A percentile compares a stretch with the other conserved stretches of the same genome.
phyloP scores from a whole-genome alignment of 2,113 vertebrate species.

The Corythaixoides concolor region DNA sequence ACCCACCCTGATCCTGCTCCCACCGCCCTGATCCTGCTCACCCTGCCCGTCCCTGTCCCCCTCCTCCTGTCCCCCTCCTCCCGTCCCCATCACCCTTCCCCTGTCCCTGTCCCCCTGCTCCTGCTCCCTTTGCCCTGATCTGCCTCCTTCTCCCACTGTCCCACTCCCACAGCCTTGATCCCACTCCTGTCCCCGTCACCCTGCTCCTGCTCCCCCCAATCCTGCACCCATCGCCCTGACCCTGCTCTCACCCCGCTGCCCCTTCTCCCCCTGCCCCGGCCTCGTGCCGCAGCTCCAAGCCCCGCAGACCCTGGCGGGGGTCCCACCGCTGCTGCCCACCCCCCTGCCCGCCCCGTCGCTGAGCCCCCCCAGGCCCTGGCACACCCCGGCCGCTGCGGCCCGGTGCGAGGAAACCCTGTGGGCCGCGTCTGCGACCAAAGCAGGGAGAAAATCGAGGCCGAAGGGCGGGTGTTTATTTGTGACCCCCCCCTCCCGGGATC shows the following conservation, averaged over 20 bases:
- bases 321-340: background rate
- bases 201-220: too few relatives aligned
- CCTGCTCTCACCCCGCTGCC: background rate
- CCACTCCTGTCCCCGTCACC: background rate
- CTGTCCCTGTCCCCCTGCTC: background rate
- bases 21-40: background rate
- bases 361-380: background rate
- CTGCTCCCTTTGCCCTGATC: background rate
- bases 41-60: too few relatives aligned
- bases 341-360: background rate
- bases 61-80: background rate
- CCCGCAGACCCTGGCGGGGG: background rate
- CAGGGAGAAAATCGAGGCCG: background rate
- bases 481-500: too few relatives aligned
- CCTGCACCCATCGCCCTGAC: too few relatives aligned
- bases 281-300: fast-evolving
- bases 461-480: background rate
- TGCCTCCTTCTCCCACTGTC: too few relatives aligned
- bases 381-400: too few relatives aligned
- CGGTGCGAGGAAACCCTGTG: background rate
- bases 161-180: too few relatives aligned
- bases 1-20: background rate
- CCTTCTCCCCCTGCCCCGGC: fast-evolving
- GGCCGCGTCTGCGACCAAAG: background rate
- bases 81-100: background rate